These are phyloP conservation scores for Epistrophella euchroma DNA, from an alignment of 2,888 invertebrate species.

Conservation along the genomic window DNA sequence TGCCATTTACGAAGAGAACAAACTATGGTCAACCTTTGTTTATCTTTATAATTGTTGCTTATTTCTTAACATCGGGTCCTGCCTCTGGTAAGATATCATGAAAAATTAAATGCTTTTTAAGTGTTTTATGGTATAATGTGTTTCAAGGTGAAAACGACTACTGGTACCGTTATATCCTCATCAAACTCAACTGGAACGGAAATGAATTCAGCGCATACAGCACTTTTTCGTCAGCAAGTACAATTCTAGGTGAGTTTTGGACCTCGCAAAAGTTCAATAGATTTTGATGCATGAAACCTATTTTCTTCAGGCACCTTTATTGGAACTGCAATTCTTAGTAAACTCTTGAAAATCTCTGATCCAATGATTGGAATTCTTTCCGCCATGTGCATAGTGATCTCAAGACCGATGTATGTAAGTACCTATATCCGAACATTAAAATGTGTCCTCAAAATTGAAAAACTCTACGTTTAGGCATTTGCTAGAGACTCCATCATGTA, in stretches of 20 bases:
- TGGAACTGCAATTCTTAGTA: conserved; percentile 83
- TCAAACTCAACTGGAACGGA: conserved; percentile 83
- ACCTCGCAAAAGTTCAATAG: neutral
- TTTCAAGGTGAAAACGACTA: conserved; percentile 81
- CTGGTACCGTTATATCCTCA: conserved; percentile 81
- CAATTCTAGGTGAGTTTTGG: conserved; percentile 78
- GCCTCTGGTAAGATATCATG: conserved; percentile 76
- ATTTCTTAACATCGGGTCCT: conserved; percentile 82
- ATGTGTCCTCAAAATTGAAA: neutral
- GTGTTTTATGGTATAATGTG: neutral
- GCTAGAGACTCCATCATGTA: conserved; percentile 79
- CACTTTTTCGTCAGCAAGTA: conserved; percentile 81
- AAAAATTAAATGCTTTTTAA: no score
- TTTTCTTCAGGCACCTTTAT: conserved; percentile 80
- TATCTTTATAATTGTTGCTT: conserved; percentile 80
- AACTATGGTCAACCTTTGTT: conserved; percentile 81
- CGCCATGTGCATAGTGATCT: conserved; percentile 80
- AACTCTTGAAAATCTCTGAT: conserved; percentile 81
- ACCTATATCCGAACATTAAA: neutral
- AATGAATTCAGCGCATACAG: conserved; percentile 81
- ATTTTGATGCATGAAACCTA: neutral
- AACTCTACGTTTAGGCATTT: conserved; percentile 79
- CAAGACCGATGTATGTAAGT: conserved; percentile 82
- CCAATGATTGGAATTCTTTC: conserved; percentile 82
- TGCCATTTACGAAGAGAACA: conserved; percentile 80